Evolutionary conservation across 2,113 vertebrate species (phyloP), one percentile per base, ranked within the genome.

Genomic region (Paracanthobrama guichenoti): DNA sequence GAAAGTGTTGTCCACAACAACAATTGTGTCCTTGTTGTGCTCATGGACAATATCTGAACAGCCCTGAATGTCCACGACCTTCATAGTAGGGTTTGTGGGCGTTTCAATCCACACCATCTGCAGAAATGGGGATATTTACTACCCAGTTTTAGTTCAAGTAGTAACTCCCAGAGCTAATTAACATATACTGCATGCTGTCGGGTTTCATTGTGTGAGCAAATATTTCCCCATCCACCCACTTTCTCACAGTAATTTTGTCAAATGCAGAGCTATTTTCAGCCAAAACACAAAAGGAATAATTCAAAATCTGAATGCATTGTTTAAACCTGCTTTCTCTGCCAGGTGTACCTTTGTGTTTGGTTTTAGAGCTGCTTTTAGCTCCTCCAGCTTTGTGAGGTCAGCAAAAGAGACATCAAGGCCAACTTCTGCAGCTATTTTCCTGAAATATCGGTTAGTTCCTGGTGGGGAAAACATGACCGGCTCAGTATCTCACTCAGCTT

Each of bases 71-170:
- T 99, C 97, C 2, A 95, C 91, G 0, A 99, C 92, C 89, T 96
- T 97, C 95, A 99, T 90, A 0, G 0, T 93, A 20, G 98, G 98
- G 89, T 99, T 99, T 39, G 97, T 96, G 72, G 98, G 97, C 0
- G 94, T 98, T 90, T 99, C 98, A 0, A 97, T 85, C 98, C 98
- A 99, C 60, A 99, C 92, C 59, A 99, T 93, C 98, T 99, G 42
- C 42, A 83, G 46, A 81, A 79, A n/a, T 1, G 26, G n/a, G 13
- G 79, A 64, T 79, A 60, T 84, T 3, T 2, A 35, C 42, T 9
- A 20, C 24, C 7, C 22, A 3, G 6, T 46, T 59, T 85, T 26
- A 59, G 5, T 78, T 77, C 16, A 18, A 22, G 16, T 7, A 0
- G 18, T 22, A 69, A 31, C 12, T 69, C 18, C 66, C 31, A 42